These are phyloP conservation scores for Plodia interpunctella DNA, from an alignment of 1,140 invertebrate genomes.

Conservation along the genomic window DNA sequence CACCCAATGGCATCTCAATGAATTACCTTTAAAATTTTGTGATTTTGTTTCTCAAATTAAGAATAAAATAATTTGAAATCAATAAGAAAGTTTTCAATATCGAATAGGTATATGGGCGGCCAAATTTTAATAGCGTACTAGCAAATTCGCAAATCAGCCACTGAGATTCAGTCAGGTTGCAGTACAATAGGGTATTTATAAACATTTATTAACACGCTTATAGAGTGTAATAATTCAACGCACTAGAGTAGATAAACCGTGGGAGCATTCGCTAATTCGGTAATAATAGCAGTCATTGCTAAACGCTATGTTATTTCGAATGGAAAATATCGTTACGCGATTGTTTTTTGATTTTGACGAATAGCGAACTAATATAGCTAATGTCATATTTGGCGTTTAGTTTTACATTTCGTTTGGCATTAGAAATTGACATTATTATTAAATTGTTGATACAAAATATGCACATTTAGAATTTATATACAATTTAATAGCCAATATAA, in stretches of 20 bases:
- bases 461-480: neutral
- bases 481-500: too few relatives aligned
- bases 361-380: too few relatives aligned
- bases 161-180: neutral
- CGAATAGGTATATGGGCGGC: too few relatives aligned
- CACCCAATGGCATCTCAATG: too few relatives aligned
- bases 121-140: too few relatives aligned
- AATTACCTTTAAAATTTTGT: too few relatives aligned
- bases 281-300: neutral
- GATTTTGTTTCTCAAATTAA: too few relatives aligned
- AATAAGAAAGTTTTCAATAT: too few relatives aligned
- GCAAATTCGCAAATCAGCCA: too few relatives aligned
- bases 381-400: neutral
- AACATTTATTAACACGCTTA: neutral
- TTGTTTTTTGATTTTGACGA: neutral
- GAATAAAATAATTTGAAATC: too few relatives aligned
- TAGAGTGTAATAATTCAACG: neutral
- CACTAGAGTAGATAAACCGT: neutral
- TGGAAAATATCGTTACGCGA: neutral
- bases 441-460: neutral
- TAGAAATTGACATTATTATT: too few relatives aligned
- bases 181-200: neutral
- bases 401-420: too few relatives aligned
- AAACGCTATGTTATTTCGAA: neutral
- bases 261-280: neutral